Percentiles rank a stretch among this genome's conserved stretches.
These are phyloP conservation scores for Poeciliopsis presidionis DNA, from an alignment of 2,797 vertebrate species.

Conservation along the genomic window DNA sequence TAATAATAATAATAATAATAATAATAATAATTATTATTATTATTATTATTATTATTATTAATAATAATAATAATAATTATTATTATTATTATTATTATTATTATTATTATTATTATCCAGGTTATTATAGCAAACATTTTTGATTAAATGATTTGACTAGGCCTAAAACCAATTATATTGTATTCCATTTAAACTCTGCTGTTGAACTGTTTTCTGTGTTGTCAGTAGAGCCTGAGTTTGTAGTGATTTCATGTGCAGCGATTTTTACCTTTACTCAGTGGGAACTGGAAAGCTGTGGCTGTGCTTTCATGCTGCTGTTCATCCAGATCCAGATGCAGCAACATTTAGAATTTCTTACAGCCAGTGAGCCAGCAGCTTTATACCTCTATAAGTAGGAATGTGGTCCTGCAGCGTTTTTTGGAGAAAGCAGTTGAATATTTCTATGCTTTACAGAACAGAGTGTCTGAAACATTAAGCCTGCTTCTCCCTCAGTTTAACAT, in stretches of 20 bases:
- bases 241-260: background rate
- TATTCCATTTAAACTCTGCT: background rate
- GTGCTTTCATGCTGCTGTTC: background rate
- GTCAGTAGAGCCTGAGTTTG: background rate
- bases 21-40: background rate
- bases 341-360: background rate
- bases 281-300: background rate
- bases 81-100: no score
- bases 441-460: background rate
- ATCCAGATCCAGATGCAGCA: background rate
- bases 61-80: no score
- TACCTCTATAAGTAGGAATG: background rate
- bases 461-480: background rate
- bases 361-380: background rate
- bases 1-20: no score
- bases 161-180: background rate
- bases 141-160: background rate
- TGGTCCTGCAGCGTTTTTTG: no score
- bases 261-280: background rate
- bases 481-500: background rate
- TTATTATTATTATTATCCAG: no score
- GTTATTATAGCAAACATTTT: background rate
- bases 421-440: background rate
- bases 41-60: no score
- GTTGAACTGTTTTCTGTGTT: background rate